Conservation (phyloP, 1,140 invertebrate genomes). For the Drosophila kikkawai region DNA sequence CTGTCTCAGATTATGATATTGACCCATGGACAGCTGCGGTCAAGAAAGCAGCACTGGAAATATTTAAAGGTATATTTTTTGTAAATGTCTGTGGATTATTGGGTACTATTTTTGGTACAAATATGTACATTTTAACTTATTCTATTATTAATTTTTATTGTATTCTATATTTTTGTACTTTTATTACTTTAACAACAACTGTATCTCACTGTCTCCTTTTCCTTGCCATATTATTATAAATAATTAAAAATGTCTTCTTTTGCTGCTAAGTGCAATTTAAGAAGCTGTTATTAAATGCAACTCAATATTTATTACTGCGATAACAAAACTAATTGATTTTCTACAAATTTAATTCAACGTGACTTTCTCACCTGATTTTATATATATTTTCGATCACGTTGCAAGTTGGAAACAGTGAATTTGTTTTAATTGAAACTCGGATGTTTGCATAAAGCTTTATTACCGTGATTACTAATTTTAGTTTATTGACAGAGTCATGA, state of each 20-base stretch:
- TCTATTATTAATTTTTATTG: not conserved
- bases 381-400: constrained; percentile 2
- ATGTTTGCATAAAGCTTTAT: constrained; percentile 26
- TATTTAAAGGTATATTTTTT: not conserved
- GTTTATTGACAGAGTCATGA: not conserved
- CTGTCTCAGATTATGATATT: constrained; percentile 82
- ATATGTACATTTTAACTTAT: too few relatives aligned
- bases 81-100: not conserved
- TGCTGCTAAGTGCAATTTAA: constrained; percentile 76
- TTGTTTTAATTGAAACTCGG: constrained; percentile 9
- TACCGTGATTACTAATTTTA: constrained; percentile 13
- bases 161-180: not conserved
- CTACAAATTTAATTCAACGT: constrained; percentile 12
- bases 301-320: constrained; percentile 27
- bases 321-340: constrained; percentile 69
- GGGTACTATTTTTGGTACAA: too few relatives aligned
- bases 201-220: constrained; percentile 12
- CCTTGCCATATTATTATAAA: constrained; percentile 52
- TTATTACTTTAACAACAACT: not conserved
- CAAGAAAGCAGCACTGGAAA: constrained; percentile 9
- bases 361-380: constrained; percentile 26
- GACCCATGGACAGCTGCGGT: constrained; percentile 77
- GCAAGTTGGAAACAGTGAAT: constrained; percentile 19
- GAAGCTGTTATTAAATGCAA: constrained; percentile 67
- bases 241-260: constrained; percentile 82